Evolutionary conservation across 2,797 vertebrate species (phyloP), one percentile per base, ranked within the genome.

Genomic region (Pangasius larnaudii): DNA sequence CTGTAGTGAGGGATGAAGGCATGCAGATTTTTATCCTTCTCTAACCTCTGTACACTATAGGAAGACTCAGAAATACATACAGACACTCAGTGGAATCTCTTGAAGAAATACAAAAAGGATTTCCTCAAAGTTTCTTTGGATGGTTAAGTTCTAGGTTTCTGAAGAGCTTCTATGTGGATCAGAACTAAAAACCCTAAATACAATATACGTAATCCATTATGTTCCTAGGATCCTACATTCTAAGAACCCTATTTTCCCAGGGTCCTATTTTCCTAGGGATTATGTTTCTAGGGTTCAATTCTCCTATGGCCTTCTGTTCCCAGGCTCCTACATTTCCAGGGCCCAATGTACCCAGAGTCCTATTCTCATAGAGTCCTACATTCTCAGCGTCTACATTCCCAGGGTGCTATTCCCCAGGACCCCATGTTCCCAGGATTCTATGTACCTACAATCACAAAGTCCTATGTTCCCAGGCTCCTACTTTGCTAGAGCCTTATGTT

Each of bases 1-100:
- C 80, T 85, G 39, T 53, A 51, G 74, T 65, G 85, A 79, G 67
- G 13, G 27, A 87, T 88, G 83, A 33, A 63, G 59, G 36, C 39
- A 46, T 63, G 36, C 27, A 18, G 59, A 22, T 59, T 61, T 82
- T 82, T 61, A 42, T 72, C 74, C 88, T 81, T 71, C 80, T 42
- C 22, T 24, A 83, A 13, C 39, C 24, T 67, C 80, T 39, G 33
- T 61, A 59, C 10, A 13, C 33, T 80, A 59, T 13, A 80, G 33
- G 22, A 80, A 59, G 53, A 39, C 10, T 59, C 36, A 24, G 33
- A 61, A 58, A 36, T 36, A 22, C 53, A 27, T 24, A 27, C 33
- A 59, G 22, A 61, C 51, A 2, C 5, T 81, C 56, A n/a, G 30
- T n/a, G 36, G 39, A 46, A 61, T 27, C 58, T 63, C 9, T 4